Evolutionary conservation across 2,797 vertebrate genomes (phyloP), one percentile per base, ranked within the genome.

Genomic region (Falco biarmicus): DNA sequence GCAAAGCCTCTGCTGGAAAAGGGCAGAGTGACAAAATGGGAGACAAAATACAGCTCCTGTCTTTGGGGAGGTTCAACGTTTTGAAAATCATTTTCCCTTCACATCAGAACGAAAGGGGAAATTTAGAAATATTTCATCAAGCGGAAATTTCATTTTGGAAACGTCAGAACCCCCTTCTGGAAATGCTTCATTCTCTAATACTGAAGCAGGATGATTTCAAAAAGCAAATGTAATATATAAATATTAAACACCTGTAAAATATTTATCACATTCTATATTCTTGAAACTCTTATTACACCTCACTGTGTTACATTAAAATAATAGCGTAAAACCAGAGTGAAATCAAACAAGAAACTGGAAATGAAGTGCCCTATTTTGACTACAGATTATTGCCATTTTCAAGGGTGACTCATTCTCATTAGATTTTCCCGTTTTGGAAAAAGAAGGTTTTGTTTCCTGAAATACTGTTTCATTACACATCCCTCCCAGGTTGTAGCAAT

Each of bases 151-250:
- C 59, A 69, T 89, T 89, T 82, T 69, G 70, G 81, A 50, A 95
- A 59, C 4, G 12, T 87, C 89, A 89, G 51, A 92, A 87, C 17
- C 59, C 24, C 53, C 14, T 56, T 76, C 74, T 93, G 84, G 69
- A 94, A 86, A 65, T 37, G 32, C n/a, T 95, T 79, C 19, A 2
- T 41, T 57, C 39, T 59, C 39, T 73, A 37, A 6, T 34, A 6
- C 10, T 29, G 41, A 68, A 53, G 81, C 54, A 66, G 63, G 34
- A 47, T 63, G 75, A 85, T 90, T 73, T 91, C 66, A 43, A 69
- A 90, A 69, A 84, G 78, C n/a, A 84, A 90, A 84, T 82, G 57
- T 53, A 65, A 93, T 81, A 66, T 50, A 82, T 89, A 93, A 93
- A 93, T 85, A 84, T 80, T 69, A 66, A 94, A 73, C n/a, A 61